Base-by-base conservation (phyloP, 2,113 vertebrate species). In the Petaurus breviceps region DNA sequence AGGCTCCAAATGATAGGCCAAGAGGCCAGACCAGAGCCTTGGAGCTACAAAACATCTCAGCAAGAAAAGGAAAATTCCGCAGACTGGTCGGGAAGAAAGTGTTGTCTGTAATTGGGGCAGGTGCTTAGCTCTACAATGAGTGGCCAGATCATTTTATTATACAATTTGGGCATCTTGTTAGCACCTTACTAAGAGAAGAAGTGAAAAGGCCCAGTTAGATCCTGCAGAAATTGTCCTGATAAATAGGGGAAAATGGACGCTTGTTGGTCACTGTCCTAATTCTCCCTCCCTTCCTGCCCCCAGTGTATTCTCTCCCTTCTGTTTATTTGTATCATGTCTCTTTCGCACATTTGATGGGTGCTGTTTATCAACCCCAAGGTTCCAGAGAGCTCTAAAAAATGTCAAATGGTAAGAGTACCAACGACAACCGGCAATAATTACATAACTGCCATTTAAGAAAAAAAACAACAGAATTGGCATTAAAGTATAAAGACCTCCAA, bases 1-100 rank as follows among this genome's bases (percentile, higher is more conserved):
- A 16, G 50, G 90, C 51, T 97, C 95, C 54, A 92, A 93, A 92
- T 90, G 92, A 93, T 43, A 94, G 90, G 12, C 92, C 51, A 24
- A 61, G 6, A 8, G 51, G 90, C 90, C 92, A 95, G 94, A 92
- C 19, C 9, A 46, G 90, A 51, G 31, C 92, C 50, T 84, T n/a
- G 92, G 11, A 54, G 19, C 37, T 47, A 61, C 22, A 77, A 92
- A 51, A 55, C 84, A 47, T 4, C 50, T 77, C 50, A 51, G n/a
- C 90, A 53, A 8, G 12, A 43, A n/a, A 68, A 47, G 91, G 52
- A 47, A 77, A 6, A n/a, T 4, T 50, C 90, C 26, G 28, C 25
- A 43, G 53, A 26, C 51, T 51, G 23, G 37, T 51, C 68, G 8
- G 28, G 10, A 49, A 49, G n/a, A 47, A 55, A 77, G 24, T 0